Base-by-base conservation (phyloP, 2,888 invertebrate genomes). In the Tryphoninae sp. region DNA sequence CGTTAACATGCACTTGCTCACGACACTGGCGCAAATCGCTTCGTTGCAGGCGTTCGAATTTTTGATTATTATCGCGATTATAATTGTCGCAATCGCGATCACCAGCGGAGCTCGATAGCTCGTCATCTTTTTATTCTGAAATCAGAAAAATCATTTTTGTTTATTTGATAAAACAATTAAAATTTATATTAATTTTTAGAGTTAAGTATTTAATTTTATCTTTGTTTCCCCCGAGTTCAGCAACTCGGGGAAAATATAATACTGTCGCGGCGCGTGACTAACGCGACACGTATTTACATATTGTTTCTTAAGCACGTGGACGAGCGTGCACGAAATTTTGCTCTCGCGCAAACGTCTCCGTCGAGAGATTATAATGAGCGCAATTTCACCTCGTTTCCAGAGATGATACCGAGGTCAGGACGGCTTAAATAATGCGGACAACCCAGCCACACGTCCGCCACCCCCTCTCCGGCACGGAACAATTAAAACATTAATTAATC, bases 1-100 rank as follows among this genome's bases (percentile, higher is more conserved):
- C 13, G 98, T 98, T 84, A 99, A 93, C 95, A 98, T 96, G 92
- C 99, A 99, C 93, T 98, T 98, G 89, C 98, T 98, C 68, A 99
- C 99, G 74, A 98, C 96, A 89, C 98, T 97, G 23, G 97, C 98
- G 93, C 99, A 99, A 76, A 98, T 96, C 40, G 97, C 97, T 93
- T 98, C 98, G 91, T 98, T 98, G 92, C 98, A 98, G 16, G 89
- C 92, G 58, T 87, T 85, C 22, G 89, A 85, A 78, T 85, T 69
- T 2, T 85, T 86, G 55, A 81, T 84, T 58, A 78, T 81, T 42
- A 83, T 85, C 49, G 84, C 74, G 19, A 87, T 80, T 13, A 89
- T 71, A 23, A 89, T 82, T 68, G 83, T 86, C 75, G 85, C 83
- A 26, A 84, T 83, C 67, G 77, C 87, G 68, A 86, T 62, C 45